These are phyloP conservation scores for Acipenser ruthenus DNA, from an alignment of 2,797 vertebrate genomes.

Conservation along the genomic window DNA sequence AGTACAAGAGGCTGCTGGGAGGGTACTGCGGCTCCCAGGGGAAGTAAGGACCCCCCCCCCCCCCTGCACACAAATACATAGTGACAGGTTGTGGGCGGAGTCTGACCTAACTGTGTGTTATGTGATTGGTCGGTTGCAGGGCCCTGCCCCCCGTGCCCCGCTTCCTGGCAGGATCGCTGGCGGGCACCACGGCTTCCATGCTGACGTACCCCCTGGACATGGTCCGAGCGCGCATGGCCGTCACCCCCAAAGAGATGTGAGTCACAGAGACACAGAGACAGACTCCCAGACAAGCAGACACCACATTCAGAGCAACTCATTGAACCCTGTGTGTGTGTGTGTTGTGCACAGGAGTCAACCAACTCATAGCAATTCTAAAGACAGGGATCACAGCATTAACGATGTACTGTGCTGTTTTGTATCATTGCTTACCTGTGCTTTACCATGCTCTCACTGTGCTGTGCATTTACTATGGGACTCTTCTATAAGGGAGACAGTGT, in stretches of 20 bases:
- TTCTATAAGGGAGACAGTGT: neutral
- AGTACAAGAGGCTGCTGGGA: constrained; percentile 85
- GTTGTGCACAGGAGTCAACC: no score
- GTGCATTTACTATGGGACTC: no score
- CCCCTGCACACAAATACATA: neutral
- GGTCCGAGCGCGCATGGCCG: constrained; percentile 94
- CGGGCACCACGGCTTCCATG: constrained; percentile 81
- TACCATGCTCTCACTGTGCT: neutral
- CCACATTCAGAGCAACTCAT: no score
- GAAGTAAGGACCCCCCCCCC: constrained; percentile 64
- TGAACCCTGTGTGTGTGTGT: no score
- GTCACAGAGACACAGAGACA: constrained; percentile 24
- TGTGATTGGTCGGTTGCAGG: constrained; percentile 43
- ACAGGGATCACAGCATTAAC: no score
- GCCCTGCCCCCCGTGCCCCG: constrained; percentile 80
- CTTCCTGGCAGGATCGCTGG: constrained; percentile 82
- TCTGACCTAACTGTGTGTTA: constrained; percentile 6
- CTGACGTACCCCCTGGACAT: constrained; percentile 94
- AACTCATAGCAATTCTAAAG: no score
- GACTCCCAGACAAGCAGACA: neutral
- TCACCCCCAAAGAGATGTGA: constrained; percentile 97
- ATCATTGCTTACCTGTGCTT: neutral
- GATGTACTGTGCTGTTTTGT: no score
- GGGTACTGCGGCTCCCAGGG: constrained; percentile 82
- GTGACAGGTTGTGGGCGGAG: neutral